These are phyloP conservation scores for Nanorana parkeri DNA, from an alignment of 2,113 vertebrate species.

Conservation along the genomic window DNA sequence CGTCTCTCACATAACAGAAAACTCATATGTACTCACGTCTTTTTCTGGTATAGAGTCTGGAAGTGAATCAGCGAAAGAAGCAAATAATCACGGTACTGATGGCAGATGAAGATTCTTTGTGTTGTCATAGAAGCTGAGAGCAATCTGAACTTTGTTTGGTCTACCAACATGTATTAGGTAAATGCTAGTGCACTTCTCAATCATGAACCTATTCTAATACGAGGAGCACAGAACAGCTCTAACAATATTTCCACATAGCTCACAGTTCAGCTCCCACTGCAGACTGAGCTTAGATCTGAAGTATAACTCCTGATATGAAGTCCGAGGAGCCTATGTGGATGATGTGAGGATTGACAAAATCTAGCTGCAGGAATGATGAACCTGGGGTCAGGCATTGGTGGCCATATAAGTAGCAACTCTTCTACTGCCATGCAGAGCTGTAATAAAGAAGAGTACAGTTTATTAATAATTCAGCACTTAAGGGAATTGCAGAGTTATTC, in stretches of 20 bases:
- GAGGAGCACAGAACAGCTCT: neutral
- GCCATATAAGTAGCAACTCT: neutral
- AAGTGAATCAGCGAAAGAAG: neutral
- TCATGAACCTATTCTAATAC: neutral
- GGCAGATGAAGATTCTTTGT: neutral
- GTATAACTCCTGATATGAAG: neutral
- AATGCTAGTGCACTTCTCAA: neutral
- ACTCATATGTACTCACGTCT: no score
- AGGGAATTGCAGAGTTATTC: no score
- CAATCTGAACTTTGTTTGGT: conserved; percentile 15
- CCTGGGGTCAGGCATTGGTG: neutral
- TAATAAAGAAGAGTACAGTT: neutral
- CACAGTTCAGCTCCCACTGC: neutral
- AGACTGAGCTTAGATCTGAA: neutral
- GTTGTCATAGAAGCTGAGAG: conserved; percentile 13
- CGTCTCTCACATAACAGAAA: no score
- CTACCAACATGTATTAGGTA: neutral
- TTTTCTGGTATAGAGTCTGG: no score
- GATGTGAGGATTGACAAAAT: neutral
- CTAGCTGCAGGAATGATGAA: conserved; percentile 17
- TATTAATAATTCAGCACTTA: neutral
- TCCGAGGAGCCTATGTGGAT: neutral
- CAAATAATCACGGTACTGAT: neutral
- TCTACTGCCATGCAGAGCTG: neutral
- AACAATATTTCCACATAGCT: conserved; percentile 1